Evolutionary conservation across 2,888 invertebrate species (phyloP).

Genomic region (Schizotus pectinicornis): DNA sequence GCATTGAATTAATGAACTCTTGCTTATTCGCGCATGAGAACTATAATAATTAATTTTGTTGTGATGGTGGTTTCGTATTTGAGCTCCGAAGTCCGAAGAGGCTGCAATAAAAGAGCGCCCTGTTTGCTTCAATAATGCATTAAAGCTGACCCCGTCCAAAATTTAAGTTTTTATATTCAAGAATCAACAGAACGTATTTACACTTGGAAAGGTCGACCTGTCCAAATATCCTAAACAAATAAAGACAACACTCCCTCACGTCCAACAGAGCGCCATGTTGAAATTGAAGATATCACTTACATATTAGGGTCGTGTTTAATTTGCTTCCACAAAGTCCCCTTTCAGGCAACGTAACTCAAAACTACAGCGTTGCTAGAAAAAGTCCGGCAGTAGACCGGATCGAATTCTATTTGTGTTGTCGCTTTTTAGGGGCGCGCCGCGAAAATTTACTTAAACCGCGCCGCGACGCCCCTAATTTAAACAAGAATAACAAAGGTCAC

Average conservation of each 20-base stretch:
- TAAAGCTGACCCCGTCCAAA: slow-evolving; percentile 33
- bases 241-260: slow-evolving; percentile 50
- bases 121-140: slow-evolving; percentile 32
- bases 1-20: too few species aligned
- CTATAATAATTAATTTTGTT: too few species aligned
- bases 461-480: slow-evolving; percentile 33
- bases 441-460: slow-evolving; percentile 22
- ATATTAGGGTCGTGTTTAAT: slow-evolving; percentile 40
- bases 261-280: slow-evolving; percentile 38
- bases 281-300: slow-evolving; percentile 45
- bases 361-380: slow-evolving; percentile 27
- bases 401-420: slow-evolving; percentile 19
- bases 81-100: too few species aligned
- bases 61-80: too few species aligned
- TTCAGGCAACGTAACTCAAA: slow-evolving; percentile 42
- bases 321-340: slow-evolving; percentile 38
- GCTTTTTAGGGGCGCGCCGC: slow-evolving; percentile 1
- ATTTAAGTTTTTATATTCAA: slow-evolving; percentile 41
- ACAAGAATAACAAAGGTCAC: slow-evolving; percentile 38
- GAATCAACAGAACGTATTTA: slow-evolving; percentile 48
- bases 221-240: slow-evolving; percentile 54
- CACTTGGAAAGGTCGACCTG: slow-evolving; percentile 50
- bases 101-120: not conserved
- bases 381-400: slow-evolving; percentile 9
- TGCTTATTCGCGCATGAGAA: too few species aligned